Evolutionary conservation across 2,888 invertebrate species (phyloP).

Genomic region (Automeris io): DNA sequence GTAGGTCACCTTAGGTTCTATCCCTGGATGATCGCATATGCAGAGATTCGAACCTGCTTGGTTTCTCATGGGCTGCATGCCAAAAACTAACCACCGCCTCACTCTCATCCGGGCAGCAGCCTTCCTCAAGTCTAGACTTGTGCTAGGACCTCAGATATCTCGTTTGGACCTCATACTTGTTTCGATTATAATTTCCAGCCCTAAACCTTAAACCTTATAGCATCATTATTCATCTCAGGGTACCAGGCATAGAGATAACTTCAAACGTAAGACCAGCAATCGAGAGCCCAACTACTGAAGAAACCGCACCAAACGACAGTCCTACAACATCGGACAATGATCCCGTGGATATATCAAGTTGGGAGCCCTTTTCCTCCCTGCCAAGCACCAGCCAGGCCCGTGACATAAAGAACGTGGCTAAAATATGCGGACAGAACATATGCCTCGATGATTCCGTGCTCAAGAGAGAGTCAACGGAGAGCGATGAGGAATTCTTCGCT

Average conservation of each 20-base stretch:
- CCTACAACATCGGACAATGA: slow-evolving; percentile 7
- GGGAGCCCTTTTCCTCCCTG: slow-evolving; percentile 36
- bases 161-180: too few species aligned
- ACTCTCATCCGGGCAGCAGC: too few species aligned
- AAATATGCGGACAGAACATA: slow-evolving; percentile 71
- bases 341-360: slow-evolving; percentile 44
- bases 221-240: slow-evolving; percentile 46
- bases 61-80: too few species aligned
- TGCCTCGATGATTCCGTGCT: slow-evolving; percentile 63
- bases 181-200: slow-evolving; percentile 3
- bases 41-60: too few species aligned
- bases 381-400: slow-evolving; percentile 46
- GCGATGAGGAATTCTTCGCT: slow-evolving; percentile 57
- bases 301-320: slow-evolving; percentile 10
- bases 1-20: too few species aligned
- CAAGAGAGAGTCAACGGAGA: slow-evolving; percentile 39
- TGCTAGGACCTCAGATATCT: too few species aligned
- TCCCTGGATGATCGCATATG: too few species aligned
- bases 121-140: too few species aligned
- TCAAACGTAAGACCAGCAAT: slow-evolving; percentile 18
- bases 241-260: slow-evolving; percentile 80
- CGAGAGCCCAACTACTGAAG: slow-evolving; percentile 10
- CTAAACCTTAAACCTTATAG: background rate
- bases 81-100: too few species aligned
- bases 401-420: slow-evolving; percentile 40